phyloP scores from a whole-genome alignment of 2,797 vertebrate genomes.

The Orientallactaga sibirica region DNA sequence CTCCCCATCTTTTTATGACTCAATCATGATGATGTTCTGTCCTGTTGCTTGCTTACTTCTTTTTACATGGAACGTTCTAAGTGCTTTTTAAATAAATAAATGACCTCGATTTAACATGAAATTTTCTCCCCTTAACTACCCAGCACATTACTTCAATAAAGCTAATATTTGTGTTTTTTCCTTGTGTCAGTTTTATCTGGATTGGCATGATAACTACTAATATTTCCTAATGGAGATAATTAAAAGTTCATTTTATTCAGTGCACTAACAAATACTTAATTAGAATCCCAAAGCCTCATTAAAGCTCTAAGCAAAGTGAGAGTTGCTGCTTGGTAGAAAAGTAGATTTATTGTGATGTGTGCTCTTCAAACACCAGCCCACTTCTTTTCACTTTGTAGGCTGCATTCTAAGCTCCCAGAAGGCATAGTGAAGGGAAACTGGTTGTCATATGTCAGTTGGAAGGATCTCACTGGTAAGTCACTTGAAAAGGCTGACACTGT shows the following conservation, averaged over 20 bases:
- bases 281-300: constrained; percentile 16
- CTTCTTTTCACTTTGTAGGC: not conserved
- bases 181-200: not conserved
- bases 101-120: constrained; percentile 39
- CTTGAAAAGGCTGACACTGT: not conserved
- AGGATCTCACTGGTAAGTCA: not conserved
- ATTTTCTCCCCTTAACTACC: not conserved
- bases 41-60: constrained; percentile 14
- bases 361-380: not conserved
- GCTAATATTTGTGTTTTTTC: not conserved
- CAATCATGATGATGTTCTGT: not conserved
- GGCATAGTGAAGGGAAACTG: constrained; percentile 9
- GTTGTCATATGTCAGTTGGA: not conserved
- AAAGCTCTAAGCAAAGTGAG: not conserved
- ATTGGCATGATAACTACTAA: constrained; percentile 16
- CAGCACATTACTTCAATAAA: not conserved
- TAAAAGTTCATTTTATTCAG: constrained; percentile 42
- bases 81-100: constrained; percentile 32
- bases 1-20: not conserved
- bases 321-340: not conserved
- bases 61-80: constrained; percentile 37
- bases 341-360: not conserved
- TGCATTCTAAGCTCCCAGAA: not conserved
- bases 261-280: constrained; percentile 5
- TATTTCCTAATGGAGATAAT: constrained; percentile 49